These are phyloP conservation scores for honey bee (Apis mellifera) DNA, from an alignment of 1,140 invertebrate species.

Conservation along the genomic window DNA sequence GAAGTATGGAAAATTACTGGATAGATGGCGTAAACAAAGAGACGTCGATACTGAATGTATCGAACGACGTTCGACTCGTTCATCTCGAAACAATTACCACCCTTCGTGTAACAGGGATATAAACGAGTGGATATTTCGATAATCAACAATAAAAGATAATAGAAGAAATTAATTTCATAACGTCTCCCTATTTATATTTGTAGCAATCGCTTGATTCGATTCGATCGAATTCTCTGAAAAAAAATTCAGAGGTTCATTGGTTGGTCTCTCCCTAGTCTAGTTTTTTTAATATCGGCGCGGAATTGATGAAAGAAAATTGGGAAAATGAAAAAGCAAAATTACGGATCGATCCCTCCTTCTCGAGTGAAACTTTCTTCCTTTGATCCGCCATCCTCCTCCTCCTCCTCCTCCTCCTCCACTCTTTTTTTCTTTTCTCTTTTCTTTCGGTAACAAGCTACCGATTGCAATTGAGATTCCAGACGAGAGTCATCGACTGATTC, in stretches of 20 bases:
- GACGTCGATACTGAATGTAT: not conserved
- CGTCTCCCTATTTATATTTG: not conserved
- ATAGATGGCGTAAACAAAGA: not conserved
- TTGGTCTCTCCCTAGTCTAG: not conserved
- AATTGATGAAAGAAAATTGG: conserved; percentile 18
- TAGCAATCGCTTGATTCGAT: not conserved
- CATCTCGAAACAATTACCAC: not conserved
- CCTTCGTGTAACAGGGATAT: not conserved
- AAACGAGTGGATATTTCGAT: not conserved
- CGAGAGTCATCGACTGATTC: conserved; percentile 12
- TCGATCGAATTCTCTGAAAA: not conserved
- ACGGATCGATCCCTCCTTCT: not conserved
- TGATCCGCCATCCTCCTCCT: not conserved
- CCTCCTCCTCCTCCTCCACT: too few relatives aligned
- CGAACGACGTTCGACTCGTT: not conserved
- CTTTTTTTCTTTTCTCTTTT: not conserved
- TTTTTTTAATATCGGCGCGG: conserved; percentile 7
- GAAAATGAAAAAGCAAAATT: conserved; percentile 17
- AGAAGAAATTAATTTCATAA: not conserved
- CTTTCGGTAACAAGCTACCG: not conserved
- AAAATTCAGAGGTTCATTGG: too few relatives aligned
- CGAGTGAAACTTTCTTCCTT: not conserved
- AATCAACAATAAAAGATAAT: not conserved
- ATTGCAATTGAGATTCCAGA: conserved; percentile 17
- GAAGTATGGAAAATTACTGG: not conserved